Evolutionary conservation across 2,888 invertebrate species (phyloP), one percentile per base, ranked within the genome.

Genomic region (Idaea dimidiata): DNA sequence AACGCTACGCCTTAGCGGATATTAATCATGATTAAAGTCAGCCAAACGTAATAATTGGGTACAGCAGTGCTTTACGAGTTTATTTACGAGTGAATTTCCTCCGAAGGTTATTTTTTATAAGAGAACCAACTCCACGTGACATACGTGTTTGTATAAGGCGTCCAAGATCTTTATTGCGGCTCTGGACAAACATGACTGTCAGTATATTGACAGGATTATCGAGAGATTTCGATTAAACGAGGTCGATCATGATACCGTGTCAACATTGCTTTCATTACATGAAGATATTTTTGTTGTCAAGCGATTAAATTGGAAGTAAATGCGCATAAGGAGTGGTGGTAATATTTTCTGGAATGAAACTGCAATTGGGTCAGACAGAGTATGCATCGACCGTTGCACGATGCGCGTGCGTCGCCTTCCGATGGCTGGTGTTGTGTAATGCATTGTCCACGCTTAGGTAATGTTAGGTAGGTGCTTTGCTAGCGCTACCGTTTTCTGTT

Each of bases 331-430:
- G 62, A 65, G 59, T 58, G 72, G 59, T 58, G 72, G 75, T 73
- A 76, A 70, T 74, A 78, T 81, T 81, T 73, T 75, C 78, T 80
- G 81, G 82, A 84, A 82, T 83, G 75, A 85, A 85, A 82, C 71
- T 78, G 81, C 84, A 87, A 86, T 83, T 91, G 80, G 91, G 91
- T 90, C 91, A 88, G 74, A 82, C 78, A 73, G 79, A 80, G 82
- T 76, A 78, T 73, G 71, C 77, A 73, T 67, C 80, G 82, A 91
- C 91, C 89, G 91, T 91, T 91, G 88, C 72, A 73, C 75, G 76
- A 24, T 75, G 85, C 81, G 87, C 91, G 88, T 91, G 91, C 74
- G 79, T 62, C 63, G 89, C 79, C 68, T 91, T 73, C 78, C 74
- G 81, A 91, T 87, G 82, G 76, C 24, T 76, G 72, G 66, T 70